A percentile compares a stretch with the other conserved stretches of the same genome.
phyloP scores from a whole-genome alignment of 2,888 invertebrate species.

The Platycheirus rosarum region DNA sequence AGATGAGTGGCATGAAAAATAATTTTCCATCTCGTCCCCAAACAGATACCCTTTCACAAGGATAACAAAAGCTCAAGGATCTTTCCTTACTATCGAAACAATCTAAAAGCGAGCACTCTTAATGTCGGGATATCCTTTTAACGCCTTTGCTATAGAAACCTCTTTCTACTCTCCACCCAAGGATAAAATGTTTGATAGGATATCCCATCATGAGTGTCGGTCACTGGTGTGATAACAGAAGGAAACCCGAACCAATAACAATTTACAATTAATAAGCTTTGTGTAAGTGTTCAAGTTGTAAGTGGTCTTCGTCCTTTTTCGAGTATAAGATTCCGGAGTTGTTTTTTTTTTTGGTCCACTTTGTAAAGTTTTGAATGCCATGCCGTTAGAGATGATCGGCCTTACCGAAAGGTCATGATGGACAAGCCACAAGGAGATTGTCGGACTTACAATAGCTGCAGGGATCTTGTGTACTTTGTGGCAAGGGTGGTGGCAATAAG shows the following conservation, averaged over 20 bases:
- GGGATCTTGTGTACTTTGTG: constrained; percentile 1
- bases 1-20: constrained; percentile 17
- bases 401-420: constrained; percentile 36
- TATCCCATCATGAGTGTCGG: constrained; percentile 13
- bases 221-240: constrained; percentile 45
- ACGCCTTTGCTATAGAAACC: not conserved
- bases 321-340: not conserved
- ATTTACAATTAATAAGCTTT: constrained; percentile 62
- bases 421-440: constrained; percentile 28
- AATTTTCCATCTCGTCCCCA: constrained; percentile 8
- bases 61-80: constrained; percentile 23
- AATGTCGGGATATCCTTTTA: not conserved
- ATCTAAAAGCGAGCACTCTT: constrained; percentile 8
- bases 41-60: constrained; percentile 6
- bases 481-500: constrained; percentile 26
- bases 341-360: constrained; percentile 14
- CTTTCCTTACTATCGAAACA: constrained; percentile 8
- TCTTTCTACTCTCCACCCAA: not conserved
- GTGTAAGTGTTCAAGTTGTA: constrained; percentile 22
- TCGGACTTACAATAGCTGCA: constrained; percentile 18
- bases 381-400: constrained; percentile 11
- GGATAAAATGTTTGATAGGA: constrained; percentile 18
- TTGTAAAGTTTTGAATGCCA: constrained; percentile 6
- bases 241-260: constrained; percentile 43
- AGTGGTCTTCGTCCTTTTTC: constrained; percentile 9